Evolutionary conservation across 2,888 invertebrate genomes (phyloP).

Genomic region (Gisinianus flammeolus): DNA sequence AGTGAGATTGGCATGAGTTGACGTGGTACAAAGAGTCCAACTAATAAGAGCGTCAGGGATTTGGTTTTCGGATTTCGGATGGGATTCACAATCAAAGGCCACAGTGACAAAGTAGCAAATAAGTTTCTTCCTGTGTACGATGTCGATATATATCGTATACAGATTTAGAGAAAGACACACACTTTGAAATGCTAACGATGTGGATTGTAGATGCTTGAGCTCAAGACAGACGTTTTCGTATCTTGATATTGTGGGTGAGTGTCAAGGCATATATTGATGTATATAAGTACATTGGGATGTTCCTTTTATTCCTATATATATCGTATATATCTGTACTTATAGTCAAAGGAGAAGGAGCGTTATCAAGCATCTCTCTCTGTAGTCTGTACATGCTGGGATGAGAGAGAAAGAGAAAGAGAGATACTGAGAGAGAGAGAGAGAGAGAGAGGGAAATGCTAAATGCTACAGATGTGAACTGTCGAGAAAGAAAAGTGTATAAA

Average conservation of each 20-base stretch:
- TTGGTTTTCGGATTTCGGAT: not conserved
- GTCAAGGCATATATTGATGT: too few species aligned
- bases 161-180: too few species aligned
- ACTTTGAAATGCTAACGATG: not conserved
- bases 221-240: too few species aligned
- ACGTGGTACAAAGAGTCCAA: not conserved
- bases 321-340: too few species aligned
- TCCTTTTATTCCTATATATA: too few species aligned
- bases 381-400: too few species aligned
- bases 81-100: constrained; percentile 17
- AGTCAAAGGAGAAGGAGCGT: not conserved
- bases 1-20: not conserved
- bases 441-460: too few species aligned
- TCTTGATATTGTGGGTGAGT: too few species aligned
- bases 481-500: not conserved
- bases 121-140: constrained; percentile 1
- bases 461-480: not conserved
- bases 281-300: too few species aligned
- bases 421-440: too few species aligned
- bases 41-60: constrained; percentile 24
- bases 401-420: too few species aligned
- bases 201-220: too few species aligned
- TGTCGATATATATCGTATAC: not conserved
- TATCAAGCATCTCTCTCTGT: not conserved
- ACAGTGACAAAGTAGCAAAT: constrained; percentile 15